phyloP scores from a whole-genome alignment of 2,797 vertebrate species.

The Centropyge bicolor region DNA sequence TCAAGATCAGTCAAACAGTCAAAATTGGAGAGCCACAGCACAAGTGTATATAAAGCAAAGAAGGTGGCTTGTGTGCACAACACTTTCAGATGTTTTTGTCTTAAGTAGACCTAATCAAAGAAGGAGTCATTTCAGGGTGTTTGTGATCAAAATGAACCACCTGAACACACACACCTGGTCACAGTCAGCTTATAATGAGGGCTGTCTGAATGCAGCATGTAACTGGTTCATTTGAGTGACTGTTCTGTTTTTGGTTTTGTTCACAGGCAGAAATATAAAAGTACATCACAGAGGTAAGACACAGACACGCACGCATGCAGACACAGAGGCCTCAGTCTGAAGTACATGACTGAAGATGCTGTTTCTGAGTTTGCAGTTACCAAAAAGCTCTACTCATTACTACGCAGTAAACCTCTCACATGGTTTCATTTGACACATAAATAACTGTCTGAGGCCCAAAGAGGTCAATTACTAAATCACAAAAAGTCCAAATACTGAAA shows the following conservation, averaged over 20 bases:
- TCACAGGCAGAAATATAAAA: slow-evolving; percentile 83
- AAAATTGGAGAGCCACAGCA: neutral
- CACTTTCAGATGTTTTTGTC: too few relatives aligned
- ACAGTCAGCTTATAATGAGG: neutral
- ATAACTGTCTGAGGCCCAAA: too few relatives aligned
- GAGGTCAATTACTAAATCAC: too few relatives aligned
- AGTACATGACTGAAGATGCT: too few relatives aligned
- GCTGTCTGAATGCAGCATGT: neutral
- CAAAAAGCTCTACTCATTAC: too few relatives aligned
- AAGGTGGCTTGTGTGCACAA: neutral
- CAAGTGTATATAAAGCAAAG: slow-evolving; percentile 4
- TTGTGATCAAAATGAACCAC: neutral
- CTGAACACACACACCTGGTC: neutral
- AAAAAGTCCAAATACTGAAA: too few relatives aligned
- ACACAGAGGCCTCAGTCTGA: neutral
- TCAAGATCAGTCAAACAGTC: too few relatives aligned
- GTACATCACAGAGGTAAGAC: slow-evolving; percentile 79
- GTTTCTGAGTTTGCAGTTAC: too few relatives aligned
- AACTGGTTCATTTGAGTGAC: slow-evolving; percentile 16
- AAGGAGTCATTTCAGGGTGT: neutral
- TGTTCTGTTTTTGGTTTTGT: slow-evolving; percentile 48
- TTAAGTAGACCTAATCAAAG: neutral
- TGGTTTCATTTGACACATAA: too few relatives aligned
- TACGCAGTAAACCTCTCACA: too few relatives aligned
- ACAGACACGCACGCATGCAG: slow-evolving; percentile 18